phyloP scores from a whole-genome alignment of 2,888 invertebrate species.

The Acronicta leporina region DNA sequence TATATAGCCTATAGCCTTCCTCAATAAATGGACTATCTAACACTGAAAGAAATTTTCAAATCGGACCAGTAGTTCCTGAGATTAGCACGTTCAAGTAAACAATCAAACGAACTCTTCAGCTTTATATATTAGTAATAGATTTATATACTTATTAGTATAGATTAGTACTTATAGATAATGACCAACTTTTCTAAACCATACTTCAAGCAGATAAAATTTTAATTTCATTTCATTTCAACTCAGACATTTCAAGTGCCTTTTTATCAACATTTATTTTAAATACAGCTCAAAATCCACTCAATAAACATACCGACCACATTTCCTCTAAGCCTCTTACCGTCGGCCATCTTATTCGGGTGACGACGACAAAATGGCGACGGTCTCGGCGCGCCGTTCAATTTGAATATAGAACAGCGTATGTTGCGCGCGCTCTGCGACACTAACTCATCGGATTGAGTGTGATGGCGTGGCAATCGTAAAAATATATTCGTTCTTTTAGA shows the following conservation, averaged over 20 bases:
- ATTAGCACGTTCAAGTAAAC: too few relatives aligned
- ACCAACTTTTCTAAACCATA: too few relatives aligned
- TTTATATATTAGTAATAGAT: too few relatives aligned
- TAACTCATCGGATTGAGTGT: conserved; percentile 88
- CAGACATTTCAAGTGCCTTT: conserved; percentile 32
- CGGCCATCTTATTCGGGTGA: conserved; percentile 80
- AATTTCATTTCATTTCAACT: conserved; percentile 15
- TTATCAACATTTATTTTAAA: conserved; percentile 64
- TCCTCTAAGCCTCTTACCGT: conserved; percentile 74
- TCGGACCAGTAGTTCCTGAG: too few relatives aligned
- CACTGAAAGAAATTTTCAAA: too few relatives aligned
- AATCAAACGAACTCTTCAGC: too few relatives aligned
- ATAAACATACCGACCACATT: conserved; percentile 71
- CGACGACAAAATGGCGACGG: conserved; percentile 85
- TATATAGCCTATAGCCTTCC: too few relatives aligned
- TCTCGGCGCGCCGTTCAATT: conserved; percentile 82
- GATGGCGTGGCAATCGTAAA: conserved; percentile 86
- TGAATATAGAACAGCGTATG: conserved; percentile 89
- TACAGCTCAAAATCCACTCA: conserved; percentile 61
- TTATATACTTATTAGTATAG: too few relatives aligned
- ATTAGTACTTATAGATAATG: too few relatives aligned
- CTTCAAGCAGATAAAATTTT: too few relatives aligned
- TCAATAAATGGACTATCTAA: too few relatives aligned
- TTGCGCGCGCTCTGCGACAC: conserved; percentile 83
- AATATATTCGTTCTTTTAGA: conserved; percentile 82